phyloP scores from a whole-genome alignment of 2,888 invertebrate genomes.

The Andrena haemorrhoa region DNA sequence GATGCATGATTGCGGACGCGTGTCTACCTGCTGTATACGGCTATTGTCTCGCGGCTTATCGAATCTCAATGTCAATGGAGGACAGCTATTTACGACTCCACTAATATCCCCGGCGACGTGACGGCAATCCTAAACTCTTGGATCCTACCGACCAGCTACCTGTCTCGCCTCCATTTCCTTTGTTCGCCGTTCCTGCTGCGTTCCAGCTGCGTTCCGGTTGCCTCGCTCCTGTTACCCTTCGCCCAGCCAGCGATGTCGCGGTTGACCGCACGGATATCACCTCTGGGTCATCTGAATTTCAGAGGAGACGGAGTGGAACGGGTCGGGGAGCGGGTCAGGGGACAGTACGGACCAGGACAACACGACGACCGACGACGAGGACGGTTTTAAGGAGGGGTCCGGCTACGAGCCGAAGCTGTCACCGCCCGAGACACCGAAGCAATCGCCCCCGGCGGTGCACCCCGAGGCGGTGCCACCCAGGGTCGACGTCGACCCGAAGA shows the following conservation, averaged over 20 bases:
- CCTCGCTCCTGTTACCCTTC: no score
- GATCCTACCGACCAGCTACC: background rate
- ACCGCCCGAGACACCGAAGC: constrained; percentile 80
- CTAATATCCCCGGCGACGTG: background rate
- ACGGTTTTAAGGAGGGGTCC: constrained; percentile 83
- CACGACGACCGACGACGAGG: constrained; percentile 81
- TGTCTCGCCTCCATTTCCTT: background rate
- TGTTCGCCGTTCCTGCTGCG: no score
- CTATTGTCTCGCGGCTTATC: background rate
- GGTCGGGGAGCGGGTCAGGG: constrained; percentile 91
- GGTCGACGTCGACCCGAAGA: constrained; percentile 73
- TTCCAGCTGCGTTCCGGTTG: no score
- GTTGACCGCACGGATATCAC: no score
- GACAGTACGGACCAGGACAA: constrained; percentile 86
- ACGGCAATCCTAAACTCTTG: background rate
- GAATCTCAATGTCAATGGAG: constrained; percentile 7
- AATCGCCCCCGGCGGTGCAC: constrained; percentile 74
- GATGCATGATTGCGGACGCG: background rate
- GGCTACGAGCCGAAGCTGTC: constrained; percentile 80
- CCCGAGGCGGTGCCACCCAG: constrained; percentile 73
- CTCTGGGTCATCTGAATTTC: constrained; percentile 64
- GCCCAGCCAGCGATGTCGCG: no score
- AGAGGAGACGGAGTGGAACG: constrained; percentile 87
- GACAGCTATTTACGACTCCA: background rate
- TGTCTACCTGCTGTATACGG: background rate